Conservation (phyloP, 1,140 invertebrate species). For the Rhagoletis zephyria region DNA sequence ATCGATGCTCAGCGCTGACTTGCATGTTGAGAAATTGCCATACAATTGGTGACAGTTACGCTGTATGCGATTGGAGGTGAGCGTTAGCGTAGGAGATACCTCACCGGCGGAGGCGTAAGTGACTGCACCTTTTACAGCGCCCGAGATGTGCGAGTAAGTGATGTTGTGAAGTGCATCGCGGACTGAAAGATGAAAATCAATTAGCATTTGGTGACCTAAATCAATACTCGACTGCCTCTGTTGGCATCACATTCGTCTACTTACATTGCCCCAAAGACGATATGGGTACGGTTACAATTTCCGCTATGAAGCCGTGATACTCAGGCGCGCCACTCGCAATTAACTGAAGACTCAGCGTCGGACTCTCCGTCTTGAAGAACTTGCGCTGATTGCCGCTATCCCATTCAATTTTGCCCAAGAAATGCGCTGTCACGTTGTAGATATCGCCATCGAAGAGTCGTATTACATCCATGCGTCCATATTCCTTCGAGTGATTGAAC, state of each 20-base stretch:
- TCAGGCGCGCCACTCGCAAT: slow-evolving; percentile 94
- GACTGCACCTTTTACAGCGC: slow-evolving; percentile 91
- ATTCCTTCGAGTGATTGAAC: slow-evolving; percentile 89
- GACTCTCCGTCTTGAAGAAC: slow-evolving; percentile 82
- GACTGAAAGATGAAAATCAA: slow-evolving; percentile 77
- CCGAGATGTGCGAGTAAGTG: slow-evolving; percentile 85
- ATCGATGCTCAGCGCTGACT: slow-evolving; percentile 87
- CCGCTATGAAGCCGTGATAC: slow-evolving; percentile 96
- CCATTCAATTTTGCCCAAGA: slow-evolving; percentile 82
- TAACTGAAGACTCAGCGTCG: slow-evolving; percentile 90
- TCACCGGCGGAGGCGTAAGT: slow-evolving; percentile 93
- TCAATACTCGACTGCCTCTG: not conserved
- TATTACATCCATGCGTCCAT: slow-evolving; percentile 87
- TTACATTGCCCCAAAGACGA: slow-evolving; percentile 90
- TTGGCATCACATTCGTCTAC: slow-evolving; percentile 64
- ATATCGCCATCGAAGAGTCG: slow-evolving; percentile 93
- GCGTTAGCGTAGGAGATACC: slow-evolving; percentile 91
- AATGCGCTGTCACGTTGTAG: slow-evolving; percentile 86
- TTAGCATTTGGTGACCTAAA: not conserved
- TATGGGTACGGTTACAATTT: slow-evolving; percentile 94
- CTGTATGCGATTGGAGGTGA: slow-evolving; percentile 90
- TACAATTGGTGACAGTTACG: slow-evolving; percentile 92
- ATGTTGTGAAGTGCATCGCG: slow-evolving; percentile 93
- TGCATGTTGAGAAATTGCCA: slow-evolving; percentile 94
- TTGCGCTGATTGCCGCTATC: slow-evolving; percentile 81